phyloP scores from a whole-genome alignment of 2,113 vertebrate genomes.

The Oriolus oriolus region DNA sequence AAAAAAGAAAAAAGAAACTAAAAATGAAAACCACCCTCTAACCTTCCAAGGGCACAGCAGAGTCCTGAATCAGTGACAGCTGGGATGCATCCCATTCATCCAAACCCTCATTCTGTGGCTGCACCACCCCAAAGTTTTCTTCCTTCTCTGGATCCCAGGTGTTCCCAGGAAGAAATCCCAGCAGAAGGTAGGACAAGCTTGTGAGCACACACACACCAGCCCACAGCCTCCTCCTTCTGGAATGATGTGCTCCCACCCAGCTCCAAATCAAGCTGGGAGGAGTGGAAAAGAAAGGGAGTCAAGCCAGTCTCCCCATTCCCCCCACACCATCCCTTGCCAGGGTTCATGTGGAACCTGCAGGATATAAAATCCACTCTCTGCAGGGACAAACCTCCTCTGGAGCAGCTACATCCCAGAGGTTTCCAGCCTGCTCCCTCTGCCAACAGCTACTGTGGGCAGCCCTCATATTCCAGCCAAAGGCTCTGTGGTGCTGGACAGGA shows the following conservation, averaged over 20 bases:
- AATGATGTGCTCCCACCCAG: background rate
- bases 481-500: background rate
- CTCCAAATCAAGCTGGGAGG: background rate
- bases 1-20: background rate
- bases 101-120: background rate
- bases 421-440: background rate
- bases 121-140: background rate
- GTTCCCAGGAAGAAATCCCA: background rate
- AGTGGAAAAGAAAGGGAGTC: background rate
- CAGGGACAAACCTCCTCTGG: background rate
- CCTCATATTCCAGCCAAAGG: rapidly evolving
- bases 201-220: background rate
- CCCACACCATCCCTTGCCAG: background rate
- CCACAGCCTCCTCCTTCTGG: background rate
- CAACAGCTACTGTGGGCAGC: background rate
- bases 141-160: background rate
- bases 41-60: background rate
- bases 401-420: background rate
- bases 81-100: too few species aligned
- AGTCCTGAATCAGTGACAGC: background rate
- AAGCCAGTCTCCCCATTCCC: background rate
- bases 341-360: rapidly evolving
- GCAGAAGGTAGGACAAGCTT: rapidly evolving
- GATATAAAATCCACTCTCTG: background rate
- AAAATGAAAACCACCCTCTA: background rate